Percentiles rank a stretch among this genome's conserved stretches.
phyloP scores from a whole-genome alignment of 2,113 vertebrate genomes.

The Sterna hirundo region DNA sequence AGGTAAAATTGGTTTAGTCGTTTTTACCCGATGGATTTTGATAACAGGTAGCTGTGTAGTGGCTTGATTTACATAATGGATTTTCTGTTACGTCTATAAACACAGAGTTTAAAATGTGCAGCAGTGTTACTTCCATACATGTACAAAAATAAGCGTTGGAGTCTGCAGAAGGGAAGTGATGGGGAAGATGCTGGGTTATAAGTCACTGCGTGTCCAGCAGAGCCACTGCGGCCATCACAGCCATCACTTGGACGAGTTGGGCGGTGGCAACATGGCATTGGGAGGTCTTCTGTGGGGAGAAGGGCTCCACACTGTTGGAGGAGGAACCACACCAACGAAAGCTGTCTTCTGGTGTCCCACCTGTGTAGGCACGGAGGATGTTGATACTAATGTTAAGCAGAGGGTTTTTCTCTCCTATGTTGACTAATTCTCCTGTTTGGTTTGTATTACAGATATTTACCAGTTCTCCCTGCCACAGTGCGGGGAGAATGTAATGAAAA shows the following conservation, averaged over 20 bases:
- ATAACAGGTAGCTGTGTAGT: neutral
- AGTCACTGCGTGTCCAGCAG: neutral
- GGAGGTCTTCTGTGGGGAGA: neutral
- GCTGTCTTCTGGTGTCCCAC: neutral
- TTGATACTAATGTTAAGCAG: neutral
- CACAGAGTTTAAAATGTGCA: neutral
- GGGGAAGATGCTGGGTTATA: neutral
- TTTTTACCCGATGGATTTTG: neutral
- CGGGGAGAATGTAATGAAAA: neutral
- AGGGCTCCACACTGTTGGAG: neutral
- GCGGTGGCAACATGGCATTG: rapidly evolving
- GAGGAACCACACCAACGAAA: neutral
- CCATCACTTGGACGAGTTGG: neutral
- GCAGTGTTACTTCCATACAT: neutral
- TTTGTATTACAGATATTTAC: neutral
- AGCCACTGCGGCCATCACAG: rapidly evolving
- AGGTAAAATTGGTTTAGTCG: neutral
- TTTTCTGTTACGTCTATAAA: neutral
- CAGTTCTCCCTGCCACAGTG: neutral
- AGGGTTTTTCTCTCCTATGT: neutral
- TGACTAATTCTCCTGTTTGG: neutral
- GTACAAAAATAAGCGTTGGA: rapidly evolving
- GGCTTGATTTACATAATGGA: neutral
- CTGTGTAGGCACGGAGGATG: neutral
- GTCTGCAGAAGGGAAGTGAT: neutral